These are phyloP conservation scores for Ursus arctos DNA, from an alignment of 2,113 vertebrate species.

Conservation along the genomic window DNA sequence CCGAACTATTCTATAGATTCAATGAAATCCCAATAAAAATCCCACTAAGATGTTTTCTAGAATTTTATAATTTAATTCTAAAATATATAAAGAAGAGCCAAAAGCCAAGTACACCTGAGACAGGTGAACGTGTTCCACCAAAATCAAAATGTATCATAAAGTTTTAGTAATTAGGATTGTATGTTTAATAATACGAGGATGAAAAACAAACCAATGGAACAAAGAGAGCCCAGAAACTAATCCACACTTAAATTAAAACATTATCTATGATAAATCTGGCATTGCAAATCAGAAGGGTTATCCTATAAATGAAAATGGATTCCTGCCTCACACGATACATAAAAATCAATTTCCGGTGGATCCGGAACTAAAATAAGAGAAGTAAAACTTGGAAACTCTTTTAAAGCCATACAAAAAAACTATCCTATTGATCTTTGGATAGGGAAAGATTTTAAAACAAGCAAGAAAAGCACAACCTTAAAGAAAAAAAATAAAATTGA, in stretches of 20 bases:
- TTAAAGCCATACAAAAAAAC: background rate
- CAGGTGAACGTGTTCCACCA: background rate
- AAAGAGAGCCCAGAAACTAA: background rate
- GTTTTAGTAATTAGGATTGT: background rate
- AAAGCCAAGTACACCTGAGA: background rate
- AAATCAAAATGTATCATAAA: background rate
- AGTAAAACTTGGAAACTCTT: background rate
- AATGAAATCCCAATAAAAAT: slow-evolving; percentile 32
- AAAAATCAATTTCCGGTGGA: background rate
- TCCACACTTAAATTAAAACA: background rate
- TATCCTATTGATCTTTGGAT: background rate
- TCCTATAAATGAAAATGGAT: background rate
- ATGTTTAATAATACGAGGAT: background rate
- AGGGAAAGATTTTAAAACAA: background rate
- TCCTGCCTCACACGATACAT: background rate
- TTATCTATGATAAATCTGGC: no score
- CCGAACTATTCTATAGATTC: background rate
- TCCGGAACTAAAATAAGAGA: background rate
- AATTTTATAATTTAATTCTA: slow-evolving; percentile 21
- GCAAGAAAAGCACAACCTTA: background rate
- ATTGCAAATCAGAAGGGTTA: background rate
- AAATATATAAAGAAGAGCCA: background rate
- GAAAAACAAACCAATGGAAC: background rate
- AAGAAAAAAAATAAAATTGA: slow-evolving; percentile 16
- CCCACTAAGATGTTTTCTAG: background rate